A percentile compares a stretch with the other conserved stretches of the same genome.
phyloP scores from a whole-genome alignment of 1,140 invertebrate genomes.

The Aphelinus certus region DNA sequence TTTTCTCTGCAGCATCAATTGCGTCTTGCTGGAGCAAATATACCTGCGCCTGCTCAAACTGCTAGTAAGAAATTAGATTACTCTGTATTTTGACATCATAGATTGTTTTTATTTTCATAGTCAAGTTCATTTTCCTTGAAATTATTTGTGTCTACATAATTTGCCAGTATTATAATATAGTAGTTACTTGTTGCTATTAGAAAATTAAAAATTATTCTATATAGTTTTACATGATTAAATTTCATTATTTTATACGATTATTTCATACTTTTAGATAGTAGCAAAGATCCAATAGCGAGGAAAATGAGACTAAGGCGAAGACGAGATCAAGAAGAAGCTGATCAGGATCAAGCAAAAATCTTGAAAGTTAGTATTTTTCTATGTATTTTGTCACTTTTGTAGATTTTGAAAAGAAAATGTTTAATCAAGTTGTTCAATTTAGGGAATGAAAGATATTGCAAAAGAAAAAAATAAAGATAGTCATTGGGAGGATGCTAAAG shows the following conservation, averaged over 20 bases:
- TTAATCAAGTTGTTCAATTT: slow-evolving; percentile 39
- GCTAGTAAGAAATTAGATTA: slow-evolving; percentile 66
- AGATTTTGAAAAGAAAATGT: slow-evolving; percentile 21
- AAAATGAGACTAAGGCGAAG: slow-evolving; percentile 87
- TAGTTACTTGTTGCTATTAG: too few relatives aligned
- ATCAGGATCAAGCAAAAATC: slow-evolving; percentile 94
- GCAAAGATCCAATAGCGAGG: slow-evolving; percentile 90
- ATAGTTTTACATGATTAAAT: too few relatives aligned
- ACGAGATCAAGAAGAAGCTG: slow-evolving; percentile 80
- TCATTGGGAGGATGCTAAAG: slow-evolving; percentile 70
- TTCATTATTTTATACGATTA: too few relatives aligned
- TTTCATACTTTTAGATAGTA: slow-evolving; percentile 61
- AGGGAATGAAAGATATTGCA: slow-evolving; percentile 97
- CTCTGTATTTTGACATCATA: too few relatives aligned
- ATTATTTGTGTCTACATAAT: too few relatives aligned
- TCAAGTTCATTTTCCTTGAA: too few relatives aligned
- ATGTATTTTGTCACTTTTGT: slow-evolving; percentile 18
- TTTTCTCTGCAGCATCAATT: slow-evolving; percentile 97
- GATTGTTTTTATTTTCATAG: too few relatives aligned
- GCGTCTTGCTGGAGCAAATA: slow-evolving; percentile 85
- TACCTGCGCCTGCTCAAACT: slow-evolving; percentile 76
- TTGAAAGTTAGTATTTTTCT: slow-evolving; percentile 74
- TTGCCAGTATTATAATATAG: too few relatives aligned
- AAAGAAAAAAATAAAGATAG: slow-evolving; percentile 84
- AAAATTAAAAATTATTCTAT: too few relatives aligned